Conservation (phyloP, 2,888 invertebrate genomes). For the Ormyrus labotus region DNA sequence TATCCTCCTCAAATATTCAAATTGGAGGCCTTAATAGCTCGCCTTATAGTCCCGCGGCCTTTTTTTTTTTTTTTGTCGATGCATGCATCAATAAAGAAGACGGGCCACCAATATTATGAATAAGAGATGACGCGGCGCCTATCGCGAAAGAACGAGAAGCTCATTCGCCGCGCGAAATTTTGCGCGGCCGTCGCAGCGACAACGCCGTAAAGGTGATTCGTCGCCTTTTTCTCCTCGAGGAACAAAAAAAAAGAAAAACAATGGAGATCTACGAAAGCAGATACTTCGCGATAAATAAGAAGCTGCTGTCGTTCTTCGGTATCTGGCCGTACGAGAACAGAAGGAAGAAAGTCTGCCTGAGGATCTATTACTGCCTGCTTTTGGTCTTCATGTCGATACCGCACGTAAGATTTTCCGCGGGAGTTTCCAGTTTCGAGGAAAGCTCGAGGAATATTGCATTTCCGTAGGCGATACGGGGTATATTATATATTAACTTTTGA, state of each 20-base stretch:
- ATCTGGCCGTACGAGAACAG: constrained; percentile 5
- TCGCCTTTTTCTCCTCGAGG: neutral
- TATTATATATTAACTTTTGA: too few relatives aligned
- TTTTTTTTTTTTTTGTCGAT: too few relatives aligned
- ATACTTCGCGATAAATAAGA: constrained; percentile 18
- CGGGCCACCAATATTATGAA: neutral
- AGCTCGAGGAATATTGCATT: neutral
- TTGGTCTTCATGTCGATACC: neutral
- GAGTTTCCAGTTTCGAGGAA: too few relatives aligned
- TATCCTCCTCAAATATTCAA: too few relatives aligned
- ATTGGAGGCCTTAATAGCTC: too few relatives aligned
- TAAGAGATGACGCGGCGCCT: neutral
- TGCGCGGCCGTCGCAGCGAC: neutral
- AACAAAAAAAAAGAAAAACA: neutral
- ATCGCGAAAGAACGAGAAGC: neutral
- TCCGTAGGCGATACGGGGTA: neutral
- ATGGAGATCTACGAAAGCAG: constrained; percentile 28
- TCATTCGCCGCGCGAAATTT: neutral
- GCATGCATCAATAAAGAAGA: too few relatives aligned
- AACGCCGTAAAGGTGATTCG: too few relatives aligned
- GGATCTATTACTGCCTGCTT: neutral
- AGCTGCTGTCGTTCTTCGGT: neutral
- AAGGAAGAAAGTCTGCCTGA: neutral
- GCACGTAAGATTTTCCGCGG: neutral
- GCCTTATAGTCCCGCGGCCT: too few relatives aligned